A percentile compares a stretch with the other conserved stretches of the same genome.
Conservation (phyloP, 2,113 vertebrate genomes). For the Oryzias melastigma region DNA sequence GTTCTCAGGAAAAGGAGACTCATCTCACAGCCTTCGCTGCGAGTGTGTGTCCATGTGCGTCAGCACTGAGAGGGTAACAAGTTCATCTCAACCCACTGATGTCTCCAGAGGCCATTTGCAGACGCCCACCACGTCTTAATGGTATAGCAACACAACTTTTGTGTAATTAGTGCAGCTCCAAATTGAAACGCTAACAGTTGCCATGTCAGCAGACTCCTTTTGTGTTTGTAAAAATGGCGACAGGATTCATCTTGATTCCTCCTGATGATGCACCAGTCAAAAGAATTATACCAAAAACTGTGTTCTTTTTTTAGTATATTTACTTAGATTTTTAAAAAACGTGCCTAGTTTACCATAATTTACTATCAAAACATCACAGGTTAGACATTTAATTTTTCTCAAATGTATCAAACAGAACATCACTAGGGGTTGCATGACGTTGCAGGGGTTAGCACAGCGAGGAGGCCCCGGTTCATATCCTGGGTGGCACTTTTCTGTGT, state of each 20-base stretch:
- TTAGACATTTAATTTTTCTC: no score
- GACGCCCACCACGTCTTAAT: neutral
- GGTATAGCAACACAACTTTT: slow-evolving; percentile 10
- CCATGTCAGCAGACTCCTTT: slow-evolving; percentile 5
- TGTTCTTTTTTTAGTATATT: no score
- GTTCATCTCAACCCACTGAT: slow-evolving; percentile 43
- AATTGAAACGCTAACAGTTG: slow-evolving; percentile 5
- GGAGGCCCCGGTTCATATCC: no score
- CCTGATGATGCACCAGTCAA: neutral
- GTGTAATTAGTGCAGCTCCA: slow-evolving; percentile 1
- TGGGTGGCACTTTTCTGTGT: no score
- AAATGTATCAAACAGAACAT: no score
- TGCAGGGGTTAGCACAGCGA: no score
- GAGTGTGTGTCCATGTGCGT: slow-evolving; percentile 13
- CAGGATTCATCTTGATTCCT: neutral
- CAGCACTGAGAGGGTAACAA: slow-evolving; percentile 18
- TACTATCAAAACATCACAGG: no score
- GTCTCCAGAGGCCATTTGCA: slow-evolving; percentile 35
- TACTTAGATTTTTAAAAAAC: no score
- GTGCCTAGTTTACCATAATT: no score
- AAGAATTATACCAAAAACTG: neutral
- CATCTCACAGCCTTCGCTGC: slow-evolving; percentile 6
- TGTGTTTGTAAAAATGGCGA: neutral
- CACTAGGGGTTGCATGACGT: no score
- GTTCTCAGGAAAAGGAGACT: slow-evolving; percentile 15